Evolutionary conservation across 2,888 invertebrate species (phyloP).

Genomic region (Horisme vitalbata): DNA sequence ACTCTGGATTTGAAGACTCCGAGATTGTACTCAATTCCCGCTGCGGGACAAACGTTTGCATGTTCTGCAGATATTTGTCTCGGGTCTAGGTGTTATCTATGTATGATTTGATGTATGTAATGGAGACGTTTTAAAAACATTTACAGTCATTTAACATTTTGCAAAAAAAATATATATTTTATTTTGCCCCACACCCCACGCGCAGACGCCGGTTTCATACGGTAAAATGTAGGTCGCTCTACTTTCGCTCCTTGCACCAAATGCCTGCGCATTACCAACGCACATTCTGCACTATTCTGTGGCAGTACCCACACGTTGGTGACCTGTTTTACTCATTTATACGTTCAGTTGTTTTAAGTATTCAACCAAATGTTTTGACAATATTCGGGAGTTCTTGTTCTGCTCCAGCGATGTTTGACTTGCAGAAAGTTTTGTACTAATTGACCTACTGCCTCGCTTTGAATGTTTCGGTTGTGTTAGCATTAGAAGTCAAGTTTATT

Average conservation of each 20-base stretch:
- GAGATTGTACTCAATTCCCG: no score
- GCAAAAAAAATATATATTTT: background rate
- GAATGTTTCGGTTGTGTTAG: conserved; percentile 9
- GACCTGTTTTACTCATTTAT: conserved; percentile 30
- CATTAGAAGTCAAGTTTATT: conserved; percentile 13
- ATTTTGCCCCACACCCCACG: conserved; percentile 1
- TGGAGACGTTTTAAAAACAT: no score
- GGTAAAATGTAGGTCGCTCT: conserved; percentile 42
- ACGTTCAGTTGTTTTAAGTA: conserved; percentile 55
- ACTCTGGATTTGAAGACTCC: no score
- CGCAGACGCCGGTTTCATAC: conserved; percentile 27
- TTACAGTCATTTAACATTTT: no score
- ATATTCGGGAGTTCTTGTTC: conserved; percentile 44
- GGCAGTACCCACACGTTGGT: conserved; percentile 29
- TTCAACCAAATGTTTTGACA: conserved; percentile 60
- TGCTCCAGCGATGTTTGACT: conserved; percentile 10
- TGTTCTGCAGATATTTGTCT: no score
- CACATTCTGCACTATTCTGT: conserved; percentile 18
- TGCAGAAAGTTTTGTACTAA: conserved; percentile 17
- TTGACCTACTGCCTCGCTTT: conserved; percentile 21
- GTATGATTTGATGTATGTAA: background rate
- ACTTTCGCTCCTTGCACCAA: conserved; percentile 46
- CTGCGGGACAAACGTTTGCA: no score
- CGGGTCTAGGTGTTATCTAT: no score
- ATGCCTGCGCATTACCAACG: conserved; percentile 35